phyloP scores from a whole-genome alignment of 2,797 vertebrate species.

The Pseudochromis fuscus region DNA sequence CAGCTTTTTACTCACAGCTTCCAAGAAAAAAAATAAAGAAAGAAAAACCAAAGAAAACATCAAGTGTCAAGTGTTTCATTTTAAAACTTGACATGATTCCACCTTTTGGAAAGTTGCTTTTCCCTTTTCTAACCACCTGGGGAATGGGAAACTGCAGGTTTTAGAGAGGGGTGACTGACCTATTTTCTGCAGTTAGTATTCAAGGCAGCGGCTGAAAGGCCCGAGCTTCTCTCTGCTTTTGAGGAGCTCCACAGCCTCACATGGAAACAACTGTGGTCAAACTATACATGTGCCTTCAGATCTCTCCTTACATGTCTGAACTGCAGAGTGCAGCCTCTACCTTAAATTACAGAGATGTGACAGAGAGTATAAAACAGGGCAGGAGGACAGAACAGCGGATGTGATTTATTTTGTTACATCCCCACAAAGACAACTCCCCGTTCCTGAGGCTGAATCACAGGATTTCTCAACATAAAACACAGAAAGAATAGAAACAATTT shows the following conservation, averaged over 20 bases:
- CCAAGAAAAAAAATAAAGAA: background rate
- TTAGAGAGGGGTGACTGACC: conserved; percentile 62
- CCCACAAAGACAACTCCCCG: background rate
- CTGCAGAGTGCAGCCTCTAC: conserved; percentile 1
- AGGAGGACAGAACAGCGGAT: too few species aligned
- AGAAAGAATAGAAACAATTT: background rate
- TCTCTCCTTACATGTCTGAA: conserved; percentile 28
- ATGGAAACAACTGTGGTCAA: conserved; percentile 39
- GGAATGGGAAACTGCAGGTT: conserved; percentile 37
- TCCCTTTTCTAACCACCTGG: conserved; percentile 32
- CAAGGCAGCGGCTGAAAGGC: conserved; percentile 60
- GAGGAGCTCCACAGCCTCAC: conserved; percentile 33
- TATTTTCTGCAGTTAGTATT: conserved; percentile 75
- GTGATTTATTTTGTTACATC: background rate
- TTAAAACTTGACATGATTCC: conserved; percentile 38
- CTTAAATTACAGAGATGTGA: conserved; percentile 11
- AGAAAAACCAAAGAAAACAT: too few species aligned
- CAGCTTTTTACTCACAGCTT: conserved; percentile 15
- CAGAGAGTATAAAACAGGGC: background rate
- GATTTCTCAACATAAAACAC: background rate
- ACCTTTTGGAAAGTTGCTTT: conserved; percentile 37
- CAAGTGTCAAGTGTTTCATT: conserved; percentile 32
- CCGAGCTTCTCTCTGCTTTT: conserved; percentile 48
- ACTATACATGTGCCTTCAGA: conserved; percentile 23
- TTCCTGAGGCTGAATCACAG: background rate